Base-by-base conservation (phyloP, 2,113 vertebrate genomes). In the Misgurnus mizolepis region DNA sequence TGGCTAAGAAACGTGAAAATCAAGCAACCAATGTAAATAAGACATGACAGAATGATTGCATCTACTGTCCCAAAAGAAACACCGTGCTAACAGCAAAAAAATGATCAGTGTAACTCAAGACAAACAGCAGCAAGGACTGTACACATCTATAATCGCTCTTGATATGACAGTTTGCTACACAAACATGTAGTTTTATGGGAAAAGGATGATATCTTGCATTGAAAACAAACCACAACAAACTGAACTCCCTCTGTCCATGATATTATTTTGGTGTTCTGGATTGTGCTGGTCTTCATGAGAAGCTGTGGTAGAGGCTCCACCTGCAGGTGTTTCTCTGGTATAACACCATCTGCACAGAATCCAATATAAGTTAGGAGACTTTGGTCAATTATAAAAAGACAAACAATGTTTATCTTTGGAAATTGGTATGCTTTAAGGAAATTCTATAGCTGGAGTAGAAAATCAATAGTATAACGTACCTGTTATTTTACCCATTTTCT, bases 401-500 rank as follows among this genome's bases (percentile, higher is more conserved):
- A 47, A 40, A 7, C 11, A 4, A 67, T 47, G 6, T 6, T 12
- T 10, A 22, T 22, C 2, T 10, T 47, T 47, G 45, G 45, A 47
- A 47, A 7, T 10, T 7, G 27, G 1, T 34, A 34, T 34, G 45
- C 2, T 47, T 47, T 47, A 47, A 8, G 45, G 45, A 47, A 47
- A 8, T 47, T 6, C 1, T 7, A 22, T 22, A 22, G 22, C 22
- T 22, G 22, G 22, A 22, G 22, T 22, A 47, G 5, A 47, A 47
- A 47, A 47, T 7, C 45, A 47, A 47, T 8, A 6, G 45, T 47
- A 34, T 34, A 34, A 34, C 27, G 27, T 34, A 93, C 95, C 94
- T 91, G 93, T 95, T 49, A 95, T 90, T 14, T 83, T 86, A 64
- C 90, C 82, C 79, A 95, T 88, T 47, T 87, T 87, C 62, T 92